Evolutionary conservation across 2,113 vertebrate species (phyloP), one percentile per base, ranked within the genome.

Genomic region (Okapia johnstoni): DNA sequence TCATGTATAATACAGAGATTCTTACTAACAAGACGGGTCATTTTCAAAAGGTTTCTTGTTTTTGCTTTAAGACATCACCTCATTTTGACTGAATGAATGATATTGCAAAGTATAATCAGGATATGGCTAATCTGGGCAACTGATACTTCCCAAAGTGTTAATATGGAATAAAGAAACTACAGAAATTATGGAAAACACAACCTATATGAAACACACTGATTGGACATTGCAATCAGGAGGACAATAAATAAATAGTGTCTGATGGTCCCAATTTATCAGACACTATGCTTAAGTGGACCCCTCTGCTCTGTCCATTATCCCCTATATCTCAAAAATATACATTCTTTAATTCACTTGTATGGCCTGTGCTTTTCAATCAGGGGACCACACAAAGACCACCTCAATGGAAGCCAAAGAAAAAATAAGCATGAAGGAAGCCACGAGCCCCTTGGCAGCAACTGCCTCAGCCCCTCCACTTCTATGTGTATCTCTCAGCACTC

Each of bases 401-500:
- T 52, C 40, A 25, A 0, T 16, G 30, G 73, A 79, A 92, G 30
- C 48, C 43, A 85, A 70, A 86, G 28, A 52, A 91, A 76, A 43
- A 87, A 58, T 2, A 40, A 94, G 17, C 10, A 5, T 10, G 16
- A 60, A 13, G 58, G 13, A 60, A 13, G 58, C 4, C 17, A 40
- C 11, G n/a, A 94, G 11, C 3, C 11, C 83, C 28, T 52, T 15
- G 19, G 17, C 14, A 66, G n/a, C 17, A 83, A 54, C 1, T 52
- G 19, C 23, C 15, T 19, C 40, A 30, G 36, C 21, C 19, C 10
- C 5, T 40, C n/a, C 90, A n/a, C 26, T 15, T 87, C 15, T 28
- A 43, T 7, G 40, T 7, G 6, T 33, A 40, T 2, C 3, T 6
- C 50, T 25, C 0, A 23, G 30, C 26, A 8, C 8, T 21, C 6